Evolutionary conservation across 1,140 invertebrate genomes (phyloP), one percentile per base, ranked within the genome.

Genomic region (Colletes gigas): DNA sequence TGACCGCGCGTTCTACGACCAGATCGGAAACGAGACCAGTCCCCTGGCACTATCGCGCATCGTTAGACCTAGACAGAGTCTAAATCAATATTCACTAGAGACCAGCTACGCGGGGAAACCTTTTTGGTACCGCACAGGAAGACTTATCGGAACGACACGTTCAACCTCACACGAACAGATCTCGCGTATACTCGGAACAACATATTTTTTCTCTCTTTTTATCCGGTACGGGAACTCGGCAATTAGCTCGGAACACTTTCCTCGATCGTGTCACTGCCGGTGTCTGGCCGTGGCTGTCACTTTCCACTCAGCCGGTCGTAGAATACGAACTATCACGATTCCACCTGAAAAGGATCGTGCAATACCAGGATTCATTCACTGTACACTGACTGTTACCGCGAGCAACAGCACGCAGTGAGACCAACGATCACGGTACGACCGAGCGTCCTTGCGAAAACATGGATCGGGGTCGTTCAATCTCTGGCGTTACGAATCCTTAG

Each of bases 391-490:
- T 73, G 82, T 90, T 91, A 85, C 88, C 81, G 66, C 60, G 44
- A 77, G 89, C 88, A 90, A 91, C 89, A 85, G 88, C 79, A 84
- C 82, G 88, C 71, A 91, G 89, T 84, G 88, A 88, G 78, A 83
- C 78, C 66, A 19, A 78, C 21, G 17, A 70, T 83, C 62, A 71
- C 67, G 68, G 52, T 67, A 62, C 65, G 60, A 73, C 12, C 30
- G 65, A 47, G 12, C 21, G 41, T 66, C 39, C 12, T 52, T 63
- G 65, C 57, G 21, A 59, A 59, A 65, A 65, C 21, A 4, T 15
- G 15, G 10, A 55, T 30, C 30, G 9, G 1, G 39, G 4, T 41
- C n/a, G 19, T 14, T 65, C 17, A 63, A 71, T 54, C 59, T 21
- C 41, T 39, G 30, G 47, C 57, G 12, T 71, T 19, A 19, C 68